Percentiles rank a stretch among this genome's conserved stretches.
Evolutionary conservation across 35 echinoderm and acorn worm species (phyloP).

Genomic region (Anneissia japonica): DNA sequence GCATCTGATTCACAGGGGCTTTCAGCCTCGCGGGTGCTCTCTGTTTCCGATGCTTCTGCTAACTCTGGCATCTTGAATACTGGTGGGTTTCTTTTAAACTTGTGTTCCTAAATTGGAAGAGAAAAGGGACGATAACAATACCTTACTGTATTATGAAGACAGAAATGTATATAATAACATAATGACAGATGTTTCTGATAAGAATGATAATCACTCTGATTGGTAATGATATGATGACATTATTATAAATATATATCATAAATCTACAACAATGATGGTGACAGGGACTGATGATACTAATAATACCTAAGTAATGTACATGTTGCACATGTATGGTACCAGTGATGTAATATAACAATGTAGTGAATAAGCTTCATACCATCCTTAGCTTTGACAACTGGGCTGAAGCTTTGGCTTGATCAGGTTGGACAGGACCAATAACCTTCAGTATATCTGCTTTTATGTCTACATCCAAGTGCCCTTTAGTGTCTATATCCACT

Average conservation of each 20-base stretch:
- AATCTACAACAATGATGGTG: neutral
- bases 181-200: neutral
- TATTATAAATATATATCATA: neutral
- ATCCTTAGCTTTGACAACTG: conserved; percentile 48
- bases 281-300: neutral
- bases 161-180: neutral
- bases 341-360: no score
- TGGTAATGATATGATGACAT: neutral
- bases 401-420: conserved; percentile 3
- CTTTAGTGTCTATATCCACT: conserved; percentile 31
- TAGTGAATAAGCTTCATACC: conserved; percentile 11
- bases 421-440: conserved; percentile 28
- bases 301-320: neutral
- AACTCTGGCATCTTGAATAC: conserved; percentile 67
- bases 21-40: conserved; percentile 23
- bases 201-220: neutral
- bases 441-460: conserved; percentile 76
- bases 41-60: conserved; percentile 60
- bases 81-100: conserved; percentile 11
- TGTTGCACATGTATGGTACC: neutral
- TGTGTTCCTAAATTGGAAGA: conserved; percentile 40
- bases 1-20: neutral
- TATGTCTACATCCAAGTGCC: conserved; percentile 57
- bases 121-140: neutral
- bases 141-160: neutral